Percentiles rank a stretch among this genome's conserved stretches.
Conservation (phyloP, 2,888 invertebrate species). For the Diarsia rubi region DNA sequence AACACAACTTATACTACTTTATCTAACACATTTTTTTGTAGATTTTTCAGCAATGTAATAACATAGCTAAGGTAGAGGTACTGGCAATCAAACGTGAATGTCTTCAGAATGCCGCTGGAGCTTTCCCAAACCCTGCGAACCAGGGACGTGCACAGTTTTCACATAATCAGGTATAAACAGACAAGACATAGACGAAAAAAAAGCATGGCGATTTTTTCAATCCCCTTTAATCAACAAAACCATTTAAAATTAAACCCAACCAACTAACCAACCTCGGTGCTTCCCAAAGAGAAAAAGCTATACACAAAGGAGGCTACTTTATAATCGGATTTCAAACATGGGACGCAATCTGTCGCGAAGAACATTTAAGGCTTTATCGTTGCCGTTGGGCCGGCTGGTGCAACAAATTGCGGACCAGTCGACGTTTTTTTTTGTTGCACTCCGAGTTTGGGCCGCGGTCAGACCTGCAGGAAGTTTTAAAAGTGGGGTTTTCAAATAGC, state of each 20-base stretch:
- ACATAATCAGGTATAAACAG: too few relatives aligned
- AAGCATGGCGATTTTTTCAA: not conserved
- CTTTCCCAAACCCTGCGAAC: too few relatives aligned
- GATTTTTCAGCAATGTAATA: too few relatives aligned
- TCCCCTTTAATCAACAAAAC: slow-evolving; percentile 3
- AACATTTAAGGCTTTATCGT: slow-evolving; percentile 73
- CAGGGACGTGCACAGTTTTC: too few relatives aligned
- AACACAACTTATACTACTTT: too few relatives aligned
- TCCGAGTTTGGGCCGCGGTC: slow-evolving; percentile 61
- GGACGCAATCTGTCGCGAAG: slow-evolving; percentile 68
- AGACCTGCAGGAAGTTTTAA: slow-evolving; percentile 62
- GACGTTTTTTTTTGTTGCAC: slow-evolving; percentile 65
- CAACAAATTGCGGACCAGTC: slow-evolving; percentile 69
- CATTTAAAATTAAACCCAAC: slow-evolving; percentile 48
- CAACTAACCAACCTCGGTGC: slow-evolving; percentile 52
- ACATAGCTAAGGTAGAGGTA: too few relatives aligned
- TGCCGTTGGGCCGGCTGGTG: slow-evolving; percentile 62
- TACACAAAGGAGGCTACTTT: slow-evolving; percentile 65
- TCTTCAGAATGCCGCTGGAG: too few relatives aligned
- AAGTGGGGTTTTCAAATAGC: slow-evolving; percentile 62
- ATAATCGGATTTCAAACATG: slow-evolving; percentile 70
- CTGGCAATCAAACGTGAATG: too few relatives aligned
- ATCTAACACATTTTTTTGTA: too few relatives aligned
- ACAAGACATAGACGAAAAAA: not conserved
- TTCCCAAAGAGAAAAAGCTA: slow-evolving; percentile 53